These are phyloP conservation scores for Asarcornis scutulata DNA, from an alignment of 2,113 vertebrate genomes.

Conservation along the genomic window DNA sequence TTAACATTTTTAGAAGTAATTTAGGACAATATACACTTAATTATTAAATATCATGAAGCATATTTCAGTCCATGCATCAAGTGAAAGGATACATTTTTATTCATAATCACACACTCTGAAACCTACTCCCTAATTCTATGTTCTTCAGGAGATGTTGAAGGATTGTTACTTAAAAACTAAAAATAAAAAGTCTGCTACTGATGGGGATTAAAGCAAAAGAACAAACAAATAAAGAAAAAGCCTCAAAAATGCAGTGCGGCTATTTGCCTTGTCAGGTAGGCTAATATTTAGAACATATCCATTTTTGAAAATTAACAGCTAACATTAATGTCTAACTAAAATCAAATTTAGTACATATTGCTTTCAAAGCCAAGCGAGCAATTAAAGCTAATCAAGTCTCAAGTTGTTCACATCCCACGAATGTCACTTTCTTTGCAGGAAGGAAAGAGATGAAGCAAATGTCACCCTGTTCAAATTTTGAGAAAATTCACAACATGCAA, in stretches of 20 bases:
- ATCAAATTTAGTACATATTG: not conserved
- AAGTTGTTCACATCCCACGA: not conserved
- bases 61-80: not conserved
- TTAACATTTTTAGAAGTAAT: not conserved
- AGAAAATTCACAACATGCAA: not conserved
- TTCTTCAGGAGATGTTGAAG: not conserved
- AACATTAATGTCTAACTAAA: not conserved
- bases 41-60: not conserved
- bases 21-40: not conserved
- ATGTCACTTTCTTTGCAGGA: not conserved
- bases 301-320: not conserved
- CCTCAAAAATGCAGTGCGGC: not conserved
- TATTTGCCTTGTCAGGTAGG: not conserved
- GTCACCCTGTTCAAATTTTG: not conserved
- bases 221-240: not conserved
- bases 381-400: slow-evolving; percentile 9
- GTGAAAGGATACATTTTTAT: not conserved
- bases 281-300: not conserved
- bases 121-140: not conserved
- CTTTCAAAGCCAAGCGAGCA: not conserved
- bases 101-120: not conserved
- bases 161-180: not conserved
- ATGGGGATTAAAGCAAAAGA: not conserved
- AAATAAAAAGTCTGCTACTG: not conserved
- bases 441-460: not conserved